A percentile compares a stretch with the other conserved stretches of the same genome.
Evolutionary conservation across 2,888 invertebrate species (phyloP).

Genomic region (Callimorpha dominula): DNA sequence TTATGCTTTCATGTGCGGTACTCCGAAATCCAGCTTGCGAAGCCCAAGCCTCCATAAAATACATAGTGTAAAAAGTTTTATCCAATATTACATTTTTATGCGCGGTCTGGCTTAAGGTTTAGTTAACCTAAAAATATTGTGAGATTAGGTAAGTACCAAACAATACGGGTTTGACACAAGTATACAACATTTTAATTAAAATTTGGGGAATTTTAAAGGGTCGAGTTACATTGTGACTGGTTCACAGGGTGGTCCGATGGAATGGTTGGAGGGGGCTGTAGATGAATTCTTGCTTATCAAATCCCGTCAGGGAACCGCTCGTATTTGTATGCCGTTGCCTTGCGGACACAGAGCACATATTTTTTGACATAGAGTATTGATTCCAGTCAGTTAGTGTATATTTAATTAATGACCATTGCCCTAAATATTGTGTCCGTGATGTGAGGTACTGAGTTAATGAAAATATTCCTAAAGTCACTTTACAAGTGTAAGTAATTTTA

Average conservation of each 20-base stretch:
- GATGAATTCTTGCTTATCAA: too few species aligned
- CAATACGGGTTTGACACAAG: conserved; percentile 59
- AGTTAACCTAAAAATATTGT: conserved; percentile 37
- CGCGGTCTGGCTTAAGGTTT: conserved; percentile 13
- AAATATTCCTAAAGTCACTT: neutral
- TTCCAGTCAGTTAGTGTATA: conserved; percentile 6
- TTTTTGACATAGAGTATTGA: conserved; percentile 67
- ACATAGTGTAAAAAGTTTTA: conserved; percentile 19
- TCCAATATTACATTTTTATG: conserved; percentile 17
- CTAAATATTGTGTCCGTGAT: neutral
- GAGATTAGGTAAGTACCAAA: conserved; percentile 49
- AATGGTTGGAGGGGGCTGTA: conserved; percentile 41
- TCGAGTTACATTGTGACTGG: conserved; percentile 62
- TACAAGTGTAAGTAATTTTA: neutral
- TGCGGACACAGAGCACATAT: too few species aligned
- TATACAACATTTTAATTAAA: conserved; percentile 76
- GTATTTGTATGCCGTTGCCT: too few species aligned
- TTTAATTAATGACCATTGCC: neutral
- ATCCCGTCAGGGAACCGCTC: too few species aligned
- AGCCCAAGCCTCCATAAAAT: conserved; percentile 27
- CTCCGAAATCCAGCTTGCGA: conserved; percentile 20
- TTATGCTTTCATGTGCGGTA: conserved; percentile 30
- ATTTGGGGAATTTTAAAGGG: conserved; percentile 74
- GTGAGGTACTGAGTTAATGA: conserved; percentile 4
- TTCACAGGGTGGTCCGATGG: conserved; percentile 64